These are phyloP conservation scores for Hyperoplus lanceolatus DNA, from an alignment of 2,797 vertebrate genomes.

Conservation along the genomic window DNA sequence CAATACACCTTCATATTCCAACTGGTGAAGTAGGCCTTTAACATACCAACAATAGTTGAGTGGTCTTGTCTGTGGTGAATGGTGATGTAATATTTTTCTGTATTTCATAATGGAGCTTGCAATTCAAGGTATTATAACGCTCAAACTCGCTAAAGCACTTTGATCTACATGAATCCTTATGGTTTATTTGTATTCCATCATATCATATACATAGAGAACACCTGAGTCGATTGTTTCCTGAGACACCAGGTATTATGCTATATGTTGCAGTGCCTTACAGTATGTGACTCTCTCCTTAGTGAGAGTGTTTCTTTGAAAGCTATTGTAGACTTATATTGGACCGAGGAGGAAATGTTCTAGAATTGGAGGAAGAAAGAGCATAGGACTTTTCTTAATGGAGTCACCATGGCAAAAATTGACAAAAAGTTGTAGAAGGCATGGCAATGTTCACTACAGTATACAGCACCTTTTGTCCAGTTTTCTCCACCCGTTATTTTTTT, in stretches of 20 bases:
- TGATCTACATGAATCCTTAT: neutral
- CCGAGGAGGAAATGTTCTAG: constrained; percentile 6
- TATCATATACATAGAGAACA: neutral
- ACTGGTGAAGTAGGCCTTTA: too few relatives aligned
- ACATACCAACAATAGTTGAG: neutral
- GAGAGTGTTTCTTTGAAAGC: constrained; percentile 11
- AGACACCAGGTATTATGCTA: constrained; percentile 19
- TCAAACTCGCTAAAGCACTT: neutral
- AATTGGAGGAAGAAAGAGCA: constrained; percentile 26
- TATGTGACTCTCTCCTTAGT: neutral
- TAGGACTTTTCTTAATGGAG: neutral
- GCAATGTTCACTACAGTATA: neutral
- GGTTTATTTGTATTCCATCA: neutral
- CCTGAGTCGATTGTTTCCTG: neutral
- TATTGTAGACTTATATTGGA: constrained; percentile 10
- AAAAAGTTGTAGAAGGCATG: too few relatives aligned
- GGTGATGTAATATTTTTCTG: neutral
- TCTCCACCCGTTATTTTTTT: neutral
- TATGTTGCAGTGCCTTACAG: constrained; percentile 9
- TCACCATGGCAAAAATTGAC: neutral
- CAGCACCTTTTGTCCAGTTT: neutral
- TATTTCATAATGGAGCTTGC: neutral
- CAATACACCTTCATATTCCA: too few relatives aligned
- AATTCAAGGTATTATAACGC: neutral
- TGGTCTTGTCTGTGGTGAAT: neutral